Evolutionary conservation across 1,140 invertebrate species (phyloP).

Genomic region (Trachelipus rathkii): DNA sequence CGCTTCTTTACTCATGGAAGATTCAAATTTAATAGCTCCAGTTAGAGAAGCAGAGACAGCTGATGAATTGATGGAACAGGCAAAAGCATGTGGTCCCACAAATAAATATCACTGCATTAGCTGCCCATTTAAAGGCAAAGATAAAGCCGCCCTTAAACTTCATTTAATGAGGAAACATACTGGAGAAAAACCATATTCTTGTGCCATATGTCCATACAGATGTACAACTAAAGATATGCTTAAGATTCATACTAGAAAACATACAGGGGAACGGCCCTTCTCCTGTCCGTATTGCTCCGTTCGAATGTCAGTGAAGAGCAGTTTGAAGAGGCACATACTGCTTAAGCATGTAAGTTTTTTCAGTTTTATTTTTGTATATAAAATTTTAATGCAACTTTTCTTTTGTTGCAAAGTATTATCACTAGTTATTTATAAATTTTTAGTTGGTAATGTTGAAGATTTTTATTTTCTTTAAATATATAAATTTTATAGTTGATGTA

Average conservation of each 20-base stretch:
- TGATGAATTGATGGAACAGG: neutral
- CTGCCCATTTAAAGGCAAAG: constrained; percentile 22
- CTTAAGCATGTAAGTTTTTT: neutral
- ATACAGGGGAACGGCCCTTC: constrained; percentile 24
- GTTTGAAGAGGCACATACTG: constrained; percentile 24
- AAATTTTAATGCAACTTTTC: neutral
- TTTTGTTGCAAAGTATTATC: neutral
- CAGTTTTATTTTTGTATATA: neutral
- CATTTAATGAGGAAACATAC: constrained; percentile 17
- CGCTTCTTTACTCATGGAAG: neutral
- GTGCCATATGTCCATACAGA: constrained; percentile 24
- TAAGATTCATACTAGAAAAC: constrained; percentile 26
- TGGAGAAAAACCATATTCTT: constrained; percentile 29
- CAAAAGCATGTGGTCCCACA: neutral
- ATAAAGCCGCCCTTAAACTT: constrained; percentile 13
- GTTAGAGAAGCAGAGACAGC: neutral
- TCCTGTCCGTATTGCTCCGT: constrained; percentile 19
- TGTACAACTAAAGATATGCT: constrained; percentile 24
- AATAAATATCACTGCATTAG: neutral
- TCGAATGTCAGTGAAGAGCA: constrained; percentile 24
- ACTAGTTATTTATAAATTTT: neutral
- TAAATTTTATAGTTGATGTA: neutral
- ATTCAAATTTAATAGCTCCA: neutral
- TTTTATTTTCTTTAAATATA: neutral
- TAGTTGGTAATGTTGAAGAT: neutral